Conservation (phyloP, 2,113 vertebrate genomes). For the Hassar affinis region DNA sequence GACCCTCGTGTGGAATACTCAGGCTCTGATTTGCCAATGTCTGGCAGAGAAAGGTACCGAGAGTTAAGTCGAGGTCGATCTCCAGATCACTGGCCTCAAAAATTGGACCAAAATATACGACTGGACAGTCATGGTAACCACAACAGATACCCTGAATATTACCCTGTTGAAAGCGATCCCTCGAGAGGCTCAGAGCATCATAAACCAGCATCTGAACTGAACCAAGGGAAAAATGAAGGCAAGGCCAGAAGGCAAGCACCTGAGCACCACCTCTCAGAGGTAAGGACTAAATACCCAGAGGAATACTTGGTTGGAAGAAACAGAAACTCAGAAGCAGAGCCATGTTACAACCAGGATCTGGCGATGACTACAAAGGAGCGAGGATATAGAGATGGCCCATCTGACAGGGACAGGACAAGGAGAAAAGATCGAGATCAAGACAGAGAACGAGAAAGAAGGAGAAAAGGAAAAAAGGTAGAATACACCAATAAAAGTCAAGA, state of each 20-base stretch:
- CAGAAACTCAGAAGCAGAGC: constrained; percentile 7
- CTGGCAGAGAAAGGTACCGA: constrained; percentile 27
- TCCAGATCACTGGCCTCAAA: constrained; percentile 58
- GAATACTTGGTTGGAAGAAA: constrained; percentile 29
- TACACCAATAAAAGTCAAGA: constrained; percentile 50
- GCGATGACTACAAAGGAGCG: constrained; percentile 64
- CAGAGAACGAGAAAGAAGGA: constrained; percentile 23
- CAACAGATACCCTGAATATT: constrained; percentile 59
- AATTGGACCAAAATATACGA: constrained; percentile 53
- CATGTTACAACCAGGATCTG: constrained; percentile 52
- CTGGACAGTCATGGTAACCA: neutral
- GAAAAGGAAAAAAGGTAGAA: constrained; percentile 19
- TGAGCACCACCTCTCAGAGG: constrained; percentile 57
- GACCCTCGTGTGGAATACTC: constrained; percentile 53
- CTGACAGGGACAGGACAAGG: constrained; percentile 61
- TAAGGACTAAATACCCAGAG: constrained; percentile 40
- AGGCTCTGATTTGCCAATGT: constrained; percentile 19
- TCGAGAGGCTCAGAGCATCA: constrained; percentile 55
- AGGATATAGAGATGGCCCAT: constrained; percentile 55
- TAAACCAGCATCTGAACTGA: constrained; percentile 73
- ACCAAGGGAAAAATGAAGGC: constrained; percentile 66
- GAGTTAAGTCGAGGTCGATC: constrained; percentile 53
- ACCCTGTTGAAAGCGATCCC: constrained; percentile 50
- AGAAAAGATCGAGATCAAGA: constrained; percentile 52
- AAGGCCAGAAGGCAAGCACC: constrained; percentile 29